phyloP scores from a whole-genome alignment of 2,888 invertebrate genomes.

The Digitonthophagus gazella region DNA sequence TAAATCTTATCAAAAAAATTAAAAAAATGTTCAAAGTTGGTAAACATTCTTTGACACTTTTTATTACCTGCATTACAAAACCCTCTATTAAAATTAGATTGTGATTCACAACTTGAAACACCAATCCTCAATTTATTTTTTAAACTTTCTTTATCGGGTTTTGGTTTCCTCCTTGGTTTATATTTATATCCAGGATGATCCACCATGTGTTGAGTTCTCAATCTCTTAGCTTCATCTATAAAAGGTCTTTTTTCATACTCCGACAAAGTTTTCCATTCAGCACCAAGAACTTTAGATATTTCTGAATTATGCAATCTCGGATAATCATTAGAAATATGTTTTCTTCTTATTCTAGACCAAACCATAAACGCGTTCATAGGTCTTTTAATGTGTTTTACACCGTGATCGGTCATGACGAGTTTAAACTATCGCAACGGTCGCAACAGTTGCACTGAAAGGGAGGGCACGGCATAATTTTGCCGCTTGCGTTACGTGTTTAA shows the following conservation, averaged over 20 bases:
- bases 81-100: background rate
- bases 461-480: background rate
- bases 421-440: background rate
- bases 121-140: conserved; percentile 24
- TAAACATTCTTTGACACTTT: too few species aligned
- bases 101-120: conserved; percentile 1
- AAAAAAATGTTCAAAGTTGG: too few species aligned
- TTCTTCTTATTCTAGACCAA: conserved; percentile 73
- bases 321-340: conserved; percentile 80
- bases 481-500: conserved; percentile 43
- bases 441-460: conserved; percentile 3
- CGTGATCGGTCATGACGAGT: conserved; percentile 19
- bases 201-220: conserved; percentile 49
- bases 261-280: conserved; percentile 80
- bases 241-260: conserved; percentile 81
- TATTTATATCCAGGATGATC: conserved; percentile 51
- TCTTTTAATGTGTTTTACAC: conserved; percentile 72
- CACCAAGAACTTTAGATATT: conserved; percentile 79
- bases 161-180: conserved; percentile 47
- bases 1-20: background rate
- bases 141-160: conserved; percentile 34
- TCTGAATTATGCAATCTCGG: conserved; percentile 77
- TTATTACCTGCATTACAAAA: background rate
- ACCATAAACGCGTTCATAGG: conserved; percentile 96
- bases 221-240: conserved; percentile 80